Evolutionary conservation across 2,113 vertebrate genomes (phyloP).

Genomic region (Gasterosteus nipponicus): DNA sequence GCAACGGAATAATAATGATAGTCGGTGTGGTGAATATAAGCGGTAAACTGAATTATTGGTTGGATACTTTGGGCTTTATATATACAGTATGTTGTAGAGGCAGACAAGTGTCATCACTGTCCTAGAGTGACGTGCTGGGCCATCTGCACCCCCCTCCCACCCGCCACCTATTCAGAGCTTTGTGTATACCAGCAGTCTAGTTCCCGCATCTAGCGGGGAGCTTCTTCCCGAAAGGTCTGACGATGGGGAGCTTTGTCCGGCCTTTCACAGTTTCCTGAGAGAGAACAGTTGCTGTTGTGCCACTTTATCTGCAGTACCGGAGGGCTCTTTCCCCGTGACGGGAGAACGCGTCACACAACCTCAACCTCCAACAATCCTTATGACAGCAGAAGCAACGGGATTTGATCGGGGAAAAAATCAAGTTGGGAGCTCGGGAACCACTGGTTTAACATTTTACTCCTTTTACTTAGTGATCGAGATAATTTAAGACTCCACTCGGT

Average conservation of each 20-base stretch:
- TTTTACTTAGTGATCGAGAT: no score
- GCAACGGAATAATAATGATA: no score
- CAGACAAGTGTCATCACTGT: not conserved
- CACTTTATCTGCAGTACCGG: not conserved
- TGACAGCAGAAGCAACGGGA: not conserved
- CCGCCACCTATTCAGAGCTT: not conserved
- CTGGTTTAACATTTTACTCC: no score
- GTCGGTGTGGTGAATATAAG: not conserved
- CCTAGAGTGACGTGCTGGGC: not conserved
- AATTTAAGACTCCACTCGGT: not conserved
- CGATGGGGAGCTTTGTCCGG: not conserved
- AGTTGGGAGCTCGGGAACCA: no score
- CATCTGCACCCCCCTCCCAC: not conserved
- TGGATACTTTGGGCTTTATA: not conserved
- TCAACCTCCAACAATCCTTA: not conserved
- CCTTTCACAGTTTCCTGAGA: not conserved
- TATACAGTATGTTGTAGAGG: not conserved
- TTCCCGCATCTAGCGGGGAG: not conserved
- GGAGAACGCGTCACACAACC: not conserved
- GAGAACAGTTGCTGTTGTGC: no score
- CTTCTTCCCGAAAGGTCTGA: slow-evolving; percentile 12
- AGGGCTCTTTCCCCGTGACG: not conserved
- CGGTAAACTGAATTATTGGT: not conserved
- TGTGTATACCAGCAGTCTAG: not conserved
- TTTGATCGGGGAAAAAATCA: not conserved